phyloP scores from a whole-genome alignment of 2,888 invertebrate species.

The Mellilla xanthometata region DNA sequence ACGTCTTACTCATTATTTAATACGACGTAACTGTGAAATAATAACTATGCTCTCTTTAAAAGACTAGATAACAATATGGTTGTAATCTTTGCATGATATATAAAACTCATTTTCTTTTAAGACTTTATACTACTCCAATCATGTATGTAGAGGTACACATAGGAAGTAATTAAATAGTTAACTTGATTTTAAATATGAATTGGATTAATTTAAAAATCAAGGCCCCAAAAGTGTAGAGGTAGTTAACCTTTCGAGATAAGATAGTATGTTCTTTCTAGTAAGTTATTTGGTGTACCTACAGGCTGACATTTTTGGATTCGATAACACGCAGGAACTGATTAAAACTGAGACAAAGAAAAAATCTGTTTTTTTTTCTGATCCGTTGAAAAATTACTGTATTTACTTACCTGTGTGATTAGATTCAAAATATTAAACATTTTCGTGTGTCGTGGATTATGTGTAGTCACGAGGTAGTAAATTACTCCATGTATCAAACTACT shows the following conservation, averaged over 20 bases:
- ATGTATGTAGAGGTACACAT: no score
- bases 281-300: slow-evolving; percentile 3
- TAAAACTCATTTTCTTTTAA: not conserved
- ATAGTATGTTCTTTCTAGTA: slow-evolving; percentile 10
- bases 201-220: slow-evolving; percentile 16
- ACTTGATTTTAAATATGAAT: not conserved
- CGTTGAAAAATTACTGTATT: no score
- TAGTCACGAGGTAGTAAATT: no score
- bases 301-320: slow-evolving; percentile 1
- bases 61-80: slow-evolving; percentile 17
- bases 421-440: no score
- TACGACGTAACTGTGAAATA: slow-evolving; percentile 38
- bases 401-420: no score
- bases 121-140: no score
- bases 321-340: not conserved
- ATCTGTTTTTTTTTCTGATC: not conserved
- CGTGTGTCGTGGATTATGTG: no score
- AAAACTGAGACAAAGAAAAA: not conserved
- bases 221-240: slow-evolving; percentile 22
- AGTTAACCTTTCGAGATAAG: slow-evolving; percentile 32
- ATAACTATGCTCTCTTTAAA: slow-evolving; percentile 30
- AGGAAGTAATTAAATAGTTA: not conserved
- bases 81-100: slow-evolving; percentile 18
- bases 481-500: no score
- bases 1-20: slow-evolving; percentile 35